phyloP scores from a whole-genome alignment of 2,113 vertebrate genomes.

The Eubucco bourcierii region DNA sequence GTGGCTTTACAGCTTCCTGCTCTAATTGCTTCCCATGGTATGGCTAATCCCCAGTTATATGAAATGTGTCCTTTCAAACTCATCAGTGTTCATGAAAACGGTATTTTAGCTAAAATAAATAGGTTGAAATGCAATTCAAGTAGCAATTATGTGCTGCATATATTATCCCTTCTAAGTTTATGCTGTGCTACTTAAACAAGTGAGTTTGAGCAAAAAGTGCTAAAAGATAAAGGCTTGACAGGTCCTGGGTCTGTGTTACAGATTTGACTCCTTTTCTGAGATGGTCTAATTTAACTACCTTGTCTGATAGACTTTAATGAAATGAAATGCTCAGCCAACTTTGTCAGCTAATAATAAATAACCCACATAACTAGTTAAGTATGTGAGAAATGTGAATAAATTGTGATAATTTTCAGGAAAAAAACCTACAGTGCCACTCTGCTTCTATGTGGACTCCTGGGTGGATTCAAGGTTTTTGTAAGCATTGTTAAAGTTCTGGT shows the following conservation, averaged over 20 bases:
- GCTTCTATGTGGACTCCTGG: not conserved
- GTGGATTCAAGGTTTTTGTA: not conserved
- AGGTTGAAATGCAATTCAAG: not conserved
- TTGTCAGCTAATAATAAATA: not conserved
- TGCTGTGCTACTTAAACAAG: not conserved
- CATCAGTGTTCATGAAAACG: not conserved
- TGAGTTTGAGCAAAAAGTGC: not conserved
- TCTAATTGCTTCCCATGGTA: not conserved
- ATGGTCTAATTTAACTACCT: not conserved
- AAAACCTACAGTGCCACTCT: not conserved
- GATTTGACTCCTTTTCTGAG: not conserved
- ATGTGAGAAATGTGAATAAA: not conserved
- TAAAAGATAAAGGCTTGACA: not conserved
- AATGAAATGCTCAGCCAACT: not conserved
- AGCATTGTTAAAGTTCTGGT: not conserved
- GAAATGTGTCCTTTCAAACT: not conserved
- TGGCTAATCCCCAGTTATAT: not conserved
- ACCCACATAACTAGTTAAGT: not conserved
- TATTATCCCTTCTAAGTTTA: not conserved
- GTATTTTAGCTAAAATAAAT: conserved; percentile 5
- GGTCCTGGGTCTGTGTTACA: not conserved
- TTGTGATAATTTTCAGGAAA: not conserved
- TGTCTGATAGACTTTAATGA: not conserved
- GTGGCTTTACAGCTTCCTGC: not conserved
- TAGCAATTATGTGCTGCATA: not conserved